Evolutionary conservation across 2,113 vertebrate species (phyloP).

Genomic region (Trinectes maculatus): DNA sequence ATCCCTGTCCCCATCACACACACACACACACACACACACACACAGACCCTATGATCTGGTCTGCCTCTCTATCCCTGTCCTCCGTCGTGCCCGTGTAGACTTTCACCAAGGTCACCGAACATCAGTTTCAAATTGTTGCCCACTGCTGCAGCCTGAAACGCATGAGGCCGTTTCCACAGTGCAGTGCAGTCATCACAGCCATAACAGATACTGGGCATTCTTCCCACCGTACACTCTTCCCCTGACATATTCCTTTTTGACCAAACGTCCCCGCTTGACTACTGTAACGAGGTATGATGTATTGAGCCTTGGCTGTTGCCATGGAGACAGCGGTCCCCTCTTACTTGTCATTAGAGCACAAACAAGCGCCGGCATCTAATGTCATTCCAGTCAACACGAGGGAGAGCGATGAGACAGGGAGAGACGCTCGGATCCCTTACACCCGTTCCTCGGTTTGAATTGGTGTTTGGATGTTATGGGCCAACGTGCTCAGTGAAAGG

Average conservation of each 20-base stretch:
- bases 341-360: slow-evolving; percentile 90
- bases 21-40: slow-evolving; percentile 22
- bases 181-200: slow-evolving; percentile 74
- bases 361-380: slow-evolving; percentile 87
- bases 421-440: slow-evolving; percentile 43
- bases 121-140: slow-evolving; percentile 67
- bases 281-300: slow-evolving; percentile 89
- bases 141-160: slow-evolving; percentile 69
- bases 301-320: slow-evolving; percentile 88
- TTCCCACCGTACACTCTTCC: slow-evolving; percentile 64
- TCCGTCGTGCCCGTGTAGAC: slow-evolving; percentile 37
- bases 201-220: slow-evolving; percentile 74
- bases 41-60: slow-evolving; percentile 29
- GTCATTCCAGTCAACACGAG: slow-evolving; percentile 86
- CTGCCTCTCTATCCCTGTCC: slow-evolving; percentile 35
- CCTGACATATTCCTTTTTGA: slow-evolving; percentile 84
- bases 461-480: slow-evolving; percentile 37
- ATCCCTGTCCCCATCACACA: slow-evolving; percentile 36
- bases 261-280: slow-evolving; percentile 85
- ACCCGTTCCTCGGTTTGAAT: slow-evolving; percentile 55
- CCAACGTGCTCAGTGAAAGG: slow-evolving; percentile 30
- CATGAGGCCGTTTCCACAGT: slow-evolving; percentile 78
- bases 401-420: slow-evolving; percentile 72
- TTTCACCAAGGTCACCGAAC: slow-evolving; percentile 75
- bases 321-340: slow-evolving; percentile 87